Conservation (phyloP, 2,113 vertebrate species). For the Larimichthys polyactis region DNA sequence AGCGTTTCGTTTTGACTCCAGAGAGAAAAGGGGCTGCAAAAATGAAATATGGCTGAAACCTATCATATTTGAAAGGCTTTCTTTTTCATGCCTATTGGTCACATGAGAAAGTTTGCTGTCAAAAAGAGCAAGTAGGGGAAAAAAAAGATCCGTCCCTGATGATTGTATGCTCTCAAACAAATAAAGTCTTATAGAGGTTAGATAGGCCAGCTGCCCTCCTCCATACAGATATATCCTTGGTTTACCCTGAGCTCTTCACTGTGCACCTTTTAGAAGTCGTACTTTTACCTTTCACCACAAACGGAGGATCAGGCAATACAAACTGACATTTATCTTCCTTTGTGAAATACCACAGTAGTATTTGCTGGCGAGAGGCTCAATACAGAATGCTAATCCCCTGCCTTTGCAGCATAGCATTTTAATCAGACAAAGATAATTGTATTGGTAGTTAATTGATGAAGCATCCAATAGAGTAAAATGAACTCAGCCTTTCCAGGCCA, state of each 20-base stretch:
- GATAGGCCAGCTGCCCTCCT: slow-evolving; percentile 46
- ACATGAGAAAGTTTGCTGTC: slow-evolving; percentile 71
- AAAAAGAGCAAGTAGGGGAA: slow-evolving; percentile 50
- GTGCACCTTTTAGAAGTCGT: slow-evolving; percentile 44
- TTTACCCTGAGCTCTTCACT: slow-evolving; percentile 52
- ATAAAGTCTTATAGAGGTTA: slow-evolving; percentile 52
- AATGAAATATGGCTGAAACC: slow-evolving; percentile 66
- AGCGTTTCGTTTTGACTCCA: slow-evolving; percentile 59
- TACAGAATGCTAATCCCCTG: slow-evolving; percentile 63
- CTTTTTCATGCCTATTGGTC: slow-evolving; percentile 69
- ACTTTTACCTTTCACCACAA: slow-evolving; percentile 59
- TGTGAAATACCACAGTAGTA: slow-evolving; percentile 66
- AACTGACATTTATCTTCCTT: slow-evolving; percentile 77
- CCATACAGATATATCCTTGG: slow-evolving; percentile 55
- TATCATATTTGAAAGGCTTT: slow-evolving; percentile 73
- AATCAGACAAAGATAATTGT: slow-evolving; percentile 75
- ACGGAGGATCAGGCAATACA: slow-evolving; percentile 56
- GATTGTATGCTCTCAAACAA: slow-evolving; percentile 65
- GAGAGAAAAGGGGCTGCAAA: slow-evolving; percentile 46
- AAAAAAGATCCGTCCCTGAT: slow-evolving; percentile 60
- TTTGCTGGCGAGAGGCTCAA: slow-evolving; percentile 46
- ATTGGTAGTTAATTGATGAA: slow-evolving; percentile 72
- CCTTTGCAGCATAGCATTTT: slow-evolving; percentile 63
- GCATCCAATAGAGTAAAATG: slow-evolving; percentile 75
- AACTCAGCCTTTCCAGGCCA: slow-evolving; percentile 74